Evolutionary conservation across 2,888 invertebrate genomes (phyloP).

Genomic region (Troides aeacus): DNA sequence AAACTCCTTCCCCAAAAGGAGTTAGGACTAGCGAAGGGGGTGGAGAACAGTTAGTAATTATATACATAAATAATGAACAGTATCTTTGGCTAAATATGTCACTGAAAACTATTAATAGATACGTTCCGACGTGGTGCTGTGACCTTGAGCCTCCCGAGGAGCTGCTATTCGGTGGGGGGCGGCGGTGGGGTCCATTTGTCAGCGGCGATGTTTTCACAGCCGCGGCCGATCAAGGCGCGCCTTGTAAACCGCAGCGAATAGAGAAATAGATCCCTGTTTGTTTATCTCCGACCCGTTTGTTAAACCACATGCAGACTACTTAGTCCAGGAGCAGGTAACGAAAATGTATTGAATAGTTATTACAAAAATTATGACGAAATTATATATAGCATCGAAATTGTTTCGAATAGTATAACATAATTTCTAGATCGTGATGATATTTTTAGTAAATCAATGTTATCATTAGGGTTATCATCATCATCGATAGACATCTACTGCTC

Average conservation of each 20-base stretch:
- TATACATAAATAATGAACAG: too few species aligned
- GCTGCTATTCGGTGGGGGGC: not conserved
- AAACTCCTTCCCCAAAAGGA: too few species aligned
- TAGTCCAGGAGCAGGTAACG: constrained; percentile 29
- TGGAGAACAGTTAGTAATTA: too few species aligned
- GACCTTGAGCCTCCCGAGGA: constrained; percentile 8
- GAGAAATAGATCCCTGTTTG: constrained; percentile 45
- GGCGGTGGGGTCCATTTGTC: not conserved
- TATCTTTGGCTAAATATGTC: not conserved
- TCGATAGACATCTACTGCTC: too few species aligned
- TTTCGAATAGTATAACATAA: too few species aligned
- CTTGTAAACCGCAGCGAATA: constrained; percentile 35
- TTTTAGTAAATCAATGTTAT: too few species aligned
- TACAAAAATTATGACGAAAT: too few species aligned
- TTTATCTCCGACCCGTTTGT: constrained; percentile 51
- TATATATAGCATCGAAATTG: too few species aligned
- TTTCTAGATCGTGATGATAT: too few species aligned
- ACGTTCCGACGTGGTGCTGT: not conserved
- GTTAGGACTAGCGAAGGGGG: too few species aligned
- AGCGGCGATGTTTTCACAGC: constrained; percentile 38
- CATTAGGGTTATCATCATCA: too few species aligned
- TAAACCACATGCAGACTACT: constrained; percentile 48
- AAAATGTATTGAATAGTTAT: not conserved
- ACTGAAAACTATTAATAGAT: constrained; percentile 2
- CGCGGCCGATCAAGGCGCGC: constrained; percentile 32